phyloP scores from a whole-genome alignment of 1,140 invertebrate genomes.

The Sycophila sp. region DNA sequence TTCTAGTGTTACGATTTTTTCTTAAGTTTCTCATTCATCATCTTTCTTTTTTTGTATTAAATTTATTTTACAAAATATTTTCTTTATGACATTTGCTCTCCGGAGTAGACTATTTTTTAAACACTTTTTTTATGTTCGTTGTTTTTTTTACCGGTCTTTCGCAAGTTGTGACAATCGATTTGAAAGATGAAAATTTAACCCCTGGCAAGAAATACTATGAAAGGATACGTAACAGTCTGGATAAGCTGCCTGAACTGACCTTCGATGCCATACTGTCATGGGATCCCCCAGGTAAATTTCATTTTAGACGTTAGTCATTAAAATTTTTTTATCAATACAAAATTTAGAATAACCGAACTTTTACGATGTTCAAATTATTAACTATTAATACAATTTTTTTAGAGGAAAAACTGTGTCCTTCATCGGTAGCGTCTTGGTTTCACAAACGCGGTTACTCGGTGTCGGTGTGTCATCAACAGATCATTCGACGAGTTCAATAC shows the following conservation, averaged over 20 bases:
- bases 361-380: neutral
- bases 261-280: constrained; percentile 68
- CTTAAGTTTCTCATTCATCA: neutral
- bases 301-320: neutral
- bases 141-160: constrained; percentile 51
- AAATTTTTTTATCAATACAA: too few species aligned
- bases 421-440: constrained; percentile 71
- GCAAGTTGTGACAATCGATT: constrained; percentile 67
- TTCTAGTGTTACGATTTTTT: neutral
- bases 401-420: constrained; percentile 69
- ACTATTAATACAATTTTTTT: constrained; percentile 40
- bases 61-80: constrained; percentile 9
- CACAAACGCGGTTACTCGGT: constrained; percentile 60
- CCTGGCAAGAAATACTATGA: constrained; percentile 68
- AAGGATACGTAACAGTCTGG: constrained; percentile 58
- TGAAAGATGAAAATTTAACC: constrained; percentile 62
- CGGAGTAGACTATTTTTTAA: constrained; percentile 21
- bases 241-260: constrained; percentile 53
- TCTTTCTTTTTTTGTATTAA: neutral
- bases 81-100: constrained; percentile 16
- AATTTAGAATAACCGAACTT: too few species aligned
- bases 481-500: constrained; percentile 51
- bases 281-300: constrained; percentile 65
- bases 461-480: constrained; percentile 59
- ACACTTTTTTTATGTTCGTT: constrained; percentile 37